These are phyloP conservation scores for Chesias legatella DNA, from an alignment of 2,888 invertebrate species.

Conservation along the genomic window DNA sequence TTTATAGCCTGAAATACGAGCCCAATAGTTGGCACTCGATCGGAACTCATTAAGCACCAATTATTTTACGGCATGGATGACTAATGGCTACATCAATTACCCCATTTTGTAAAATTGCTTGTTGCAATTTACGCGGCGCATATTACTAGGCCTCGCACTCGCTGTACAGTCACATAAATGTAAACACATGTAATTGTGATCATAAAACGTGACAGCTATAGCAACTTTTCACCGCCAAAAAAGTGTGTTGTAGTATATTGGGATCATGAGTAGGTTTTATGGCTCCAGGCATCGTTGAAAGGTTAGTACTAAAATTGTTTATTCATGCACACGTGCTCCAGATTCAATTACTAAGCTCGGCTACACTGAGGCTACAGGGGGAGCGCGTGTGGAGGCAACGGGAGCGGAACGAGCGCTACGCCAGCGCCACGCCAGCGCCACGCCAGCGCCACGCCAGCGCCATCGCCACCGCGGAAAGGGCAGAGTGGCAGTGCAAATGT, in stretches of 20 bases:
- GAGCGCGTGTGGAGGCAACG: slow-evolving; percentile 24
- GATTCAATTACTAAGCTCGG: slow-evolving; percentile 52
- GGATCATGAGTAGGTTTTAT: slow-evolving; percentile 14
- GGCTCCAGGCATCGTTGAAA: slow-evolving; percentile 16
- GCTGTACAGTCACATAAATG: background rate
- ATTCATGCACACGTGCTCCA: slow-evolving; percentile 54
- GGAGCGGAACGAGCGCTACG: slow-evolving; percentile 5
- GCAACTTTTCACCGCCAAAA: slow-evolving; percentile 13
- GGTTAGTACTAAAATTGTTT: slow-evolving; percentile 42
- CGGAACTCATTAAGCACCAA: slow-evolving; percentile 48
- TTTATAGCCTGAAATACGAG: slow-evolving; percentile 45
- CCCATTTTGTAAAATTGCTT: slow-evolving; percentile 16
- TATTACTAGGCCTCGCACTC: background rate
- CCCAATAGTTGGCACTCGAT: slow-evolving; percentile 44
- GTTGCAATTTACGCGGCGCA: slow-evolving; percentile 3
- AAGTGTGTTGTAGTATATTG: slow-evolving; percentile 12
- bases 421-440: too few species aligned
- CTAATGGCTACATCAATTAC: slow-evolving; percentile 34
- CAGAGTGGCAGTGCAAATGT: slow-evolving; percentile 40
- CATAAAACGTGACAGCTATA: slow-evolving; percentile 8
- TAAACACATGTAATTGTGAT: slow-evolving; percentile 3
- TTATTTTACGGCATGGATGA: slow-evolving; percentile 36
- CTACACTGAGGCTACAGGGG: slow-evolving; percentile 18
- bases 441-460: background rate
- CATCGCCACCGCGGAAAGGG: slow-evolving; percentile 42